Conservation (phyloP, 2,113 vertebrate species). For the Epinephelus lanceolatus region DNA sequence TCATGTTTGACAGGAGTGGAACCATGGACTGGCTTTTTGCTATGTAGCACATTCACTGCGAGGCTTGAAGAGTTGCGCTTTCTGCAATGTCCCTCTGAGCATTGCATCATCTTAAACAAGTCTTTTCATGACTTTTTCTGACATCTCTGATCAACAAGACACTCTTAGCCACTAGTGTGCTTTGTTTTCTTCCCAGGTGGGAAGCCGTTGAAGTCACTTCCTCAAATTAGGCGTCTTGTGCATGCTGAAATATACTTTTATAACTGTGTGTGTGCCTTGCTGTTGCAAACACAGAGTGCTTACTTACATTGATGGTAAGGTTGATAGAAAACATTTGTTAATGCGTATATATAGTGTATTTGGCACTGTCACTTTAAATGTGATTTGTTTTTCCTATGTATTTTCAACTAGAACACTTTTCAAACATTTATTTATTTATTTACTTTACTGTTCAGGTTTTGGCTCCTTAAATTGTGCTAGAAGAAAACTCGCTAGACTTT, state of each 20-base stretch:
- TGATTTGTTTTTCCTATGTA: neutral
- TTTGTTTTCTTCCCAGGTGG: constrained; percentile 30
- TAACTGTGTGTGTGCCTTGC: neutral
- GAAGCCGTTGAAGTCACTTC: constrained; percentile 15
- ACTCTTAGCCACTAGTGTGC: neutral
- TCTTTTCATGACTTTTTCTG: constrained; percentile 3
- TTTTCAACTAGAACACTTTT: neutral
- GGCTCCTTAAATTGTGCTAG: neutral
- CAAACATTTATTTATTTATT: neutral
- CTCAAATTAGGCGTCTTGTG: constrained; percentile 22
- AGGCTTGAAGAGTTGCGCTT: constrained; percentile 13
- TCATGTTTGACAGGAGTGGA: constrained; percentile 22
- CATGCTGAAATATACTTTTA: neutral
- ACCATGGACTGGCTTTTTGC: constrained; percentile 1
- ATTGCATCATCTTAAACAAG: constrained; percentile 28
- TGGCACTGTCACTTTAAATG: neutral
- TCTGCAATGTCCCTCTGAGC: constrained; percentile 22
- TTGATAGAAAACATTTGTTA: neutral
- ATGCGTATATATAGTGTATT: neutral
- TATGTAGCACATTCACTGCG: constrained; percentile 2
- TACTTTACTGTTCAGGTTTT: neutral
- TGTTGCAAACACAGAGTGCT: neutral
- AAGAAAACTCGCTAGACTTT: neutral
- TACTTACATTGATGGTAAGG: neutral
- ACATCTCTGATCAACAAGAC: constrained; percentile 18